Evolutionary conservation across 2,888 invertebrate species (phyloP), one percentile per base, ranked within the genome.

Genomic region (Tiliacea aurago): DNA sequence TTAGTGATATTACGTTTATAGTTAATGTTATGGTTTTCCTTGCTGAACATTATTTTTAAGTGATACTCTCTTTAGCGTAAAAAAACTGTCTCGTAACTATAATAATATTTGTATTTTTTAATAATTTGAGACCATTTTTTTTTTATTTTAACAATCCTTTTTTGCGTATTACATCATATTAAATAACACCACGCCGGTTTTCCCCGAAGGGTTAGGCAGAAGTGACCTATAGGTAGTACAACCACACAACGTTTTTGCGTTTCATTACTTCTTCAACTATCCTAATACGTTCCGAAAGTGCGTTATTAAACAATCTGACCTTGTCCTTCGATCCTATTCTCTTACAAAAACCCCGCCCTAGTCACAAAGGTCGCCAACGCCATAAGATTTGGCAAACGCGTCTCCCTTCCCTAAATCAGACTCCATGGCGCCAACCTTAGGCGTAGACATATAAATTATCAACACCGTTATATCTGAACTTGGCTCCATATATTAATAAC

Each of bases 351-450:
- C n/a, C 33, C 0, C 41, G 2, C 28, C 20, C 10, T 13, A 58
- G 51, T 59, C 28, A 11, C 59, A 58, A 51, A 66, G 66, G 84
- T 73, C 68, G 45, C 23, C 20, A n/a, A 37, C 3, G 43, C 72
- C 66, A 69, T 75, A 71, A 70, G 63, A 84, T 73, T 85, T 86
- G 85, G 77, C 85, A 79, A 73, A 64, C 37, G 45, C 66, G 23
- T 76, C 65, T 70, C 51, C 61, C 49, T n/a, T 9, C n/a, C 66
- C 41, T 37, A 61, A 23, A 76, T 68, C 76, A 85, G 86, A 86
- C 87, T 45, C 33, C 47, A 33, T 18, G 86, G 78, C 87, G 84
- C 87, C 86, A 28, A 43, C 65, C 47, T 69, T 75, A 70, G 73
- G 70, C 59, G 61, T 47, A 67, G 59, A 71, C 76, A 64, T 61